phyloP scores from a whole-genome alignment of 2,113 vertebrate species.

The Neolamprologus hecqui region DNA sequence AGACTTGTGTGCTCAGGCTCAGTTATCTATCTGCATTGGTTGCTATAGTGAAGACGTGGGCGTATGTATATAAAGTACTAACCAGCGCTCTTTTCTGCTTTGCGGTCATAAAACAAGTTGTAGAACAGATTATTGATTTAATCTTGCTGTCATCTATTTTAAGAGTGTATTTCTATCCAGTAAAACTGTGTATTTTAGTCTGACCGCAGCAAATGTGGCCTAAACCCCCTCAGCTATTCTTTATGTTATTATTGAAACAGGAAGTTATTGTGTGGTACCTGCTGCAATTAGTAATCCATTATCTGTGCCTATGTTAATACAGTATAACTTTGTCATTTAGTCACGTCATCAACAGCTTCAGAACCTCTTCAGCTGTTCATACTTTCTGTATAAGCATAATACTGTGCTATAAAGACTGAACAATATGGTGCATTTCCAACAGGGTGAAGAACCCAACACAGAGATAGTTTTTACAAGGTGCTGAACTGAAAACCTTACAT shows the following conservation, averaged over 20 bases:
- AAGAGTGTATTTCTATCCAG: neutral
- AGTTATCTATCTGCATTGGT: slow-evolving; percentile 5
- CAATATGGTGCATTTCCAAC: neutral
- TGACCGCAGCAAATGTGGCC: neutral
- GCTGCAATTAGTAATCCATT: neutral
- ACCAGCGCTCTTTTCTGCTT: neutral
- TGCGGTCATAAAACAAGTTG: neutral
- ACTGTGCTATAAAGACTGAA: neutral
- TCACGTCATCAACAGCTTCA: neutral
- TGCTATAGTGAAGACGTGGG: neutral
- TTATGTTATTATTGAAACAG: neutral
- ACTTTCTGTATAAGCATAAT: neutral
- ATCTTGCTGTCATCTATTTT: neutral
- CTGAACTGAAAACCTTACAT: neutral
- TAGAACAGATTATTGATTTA: neutral
- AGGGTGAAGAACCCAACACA: neutral
- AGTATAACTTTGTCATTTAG: neutral
- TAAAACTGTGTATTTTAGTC: neutral
- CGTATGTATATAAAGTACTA: neutral
- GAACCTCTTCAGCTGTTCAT: neutral
- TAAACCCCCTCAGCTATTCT: neutral
- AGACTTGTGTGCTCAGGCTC: neutral
- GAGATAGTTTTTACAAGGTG: neutral
- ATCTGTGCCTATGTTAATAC: neutral
- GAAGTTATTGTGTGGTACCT: neutral